Conservation (phyloP, 2,888 invertebrate species). For the Synergus japonicus region DNA sequence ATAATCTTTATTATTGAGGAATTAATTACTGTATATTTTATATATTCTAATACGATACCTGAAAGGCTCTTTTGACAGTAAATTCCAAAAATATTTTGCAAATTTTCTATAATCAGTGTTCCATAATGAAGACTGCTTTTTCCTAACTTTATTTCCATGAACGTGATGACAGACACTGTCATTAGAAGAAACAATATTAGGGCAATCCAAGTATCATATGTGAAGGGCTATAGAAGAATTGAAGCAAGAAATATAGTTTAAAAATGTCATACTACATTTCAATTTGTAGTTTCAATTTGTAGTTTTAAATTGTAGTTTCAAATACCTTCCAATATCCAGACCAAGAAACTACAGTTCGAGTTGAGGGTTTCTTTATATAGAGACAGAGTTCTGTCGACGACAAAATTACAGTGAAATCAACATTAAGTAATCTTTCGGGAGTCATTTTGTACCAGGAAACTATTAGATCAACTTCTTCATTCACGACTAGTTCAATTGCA, state of each 20-base stretch:
- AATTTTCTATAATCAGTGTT: too few relatives aligned
- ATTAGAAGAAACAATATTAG: neutral
- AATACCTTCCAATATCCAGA: neutral
- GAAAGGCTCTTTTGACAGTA: too few relatives aligned
- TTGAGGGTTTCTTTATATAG: neutral
- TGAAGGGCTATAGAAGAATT: neutral
- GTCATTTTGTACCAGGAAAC: neutral
- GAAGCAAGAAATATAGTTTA: neutral
- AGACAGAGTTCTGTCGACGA: neutral
- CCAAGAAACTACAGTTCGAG: neutral
- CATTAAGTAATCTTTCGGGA: neutral
- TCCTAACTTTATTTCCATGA: neutral
- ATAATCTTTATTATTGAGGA: too few relatives aligned
- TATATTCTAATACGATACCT: too few relatives aligned
- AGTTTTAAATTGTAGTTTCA: neutral
- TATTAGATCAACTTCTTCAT: neutral
- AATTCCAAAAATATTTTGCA: too few relatives aligned
- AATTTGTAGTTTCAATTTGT: neutral
- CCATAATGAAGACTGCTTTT: too few relatives aligned
- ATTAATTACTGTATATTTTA: too few relatives aligned
- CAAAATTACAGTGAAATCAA: conserved; percentile 3
- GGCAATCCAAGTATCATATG: neutral
- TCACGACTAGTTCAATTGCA: neutral
- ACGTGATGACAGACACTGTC: neutral
- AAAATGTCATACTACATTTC: neutral